These are phyloP conservation scores for Zingel zingel DNA, from an alignment of 2,113 vertebrate species.

Conservation along the genomic window DNA sequence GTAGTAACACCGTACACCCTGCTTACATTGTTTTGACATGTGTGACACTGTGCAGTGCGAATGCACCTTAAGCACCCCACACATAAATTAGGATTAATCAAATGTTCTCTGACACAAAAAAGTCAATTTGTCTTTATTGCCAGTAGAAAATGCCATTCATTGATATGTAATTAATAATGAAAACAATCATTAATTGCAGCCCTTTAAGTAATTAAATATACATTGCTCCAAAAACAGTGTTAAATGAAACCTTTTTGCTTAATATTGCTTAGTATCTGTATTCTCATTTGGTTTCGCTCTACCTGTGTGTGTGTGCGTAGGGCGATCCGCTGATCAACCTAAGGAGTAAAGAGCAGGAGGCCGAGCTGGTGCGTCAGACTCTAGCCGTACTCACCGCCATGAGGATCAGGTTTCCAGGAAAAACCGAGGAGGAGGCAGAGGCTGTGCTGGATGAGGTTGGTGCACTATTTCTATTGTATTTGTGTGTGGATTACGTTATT, in stretches of 20 bases:
- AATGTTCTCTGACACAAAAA: neutral
- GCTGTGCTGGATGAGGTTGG: slow-evolving; percentile 94
- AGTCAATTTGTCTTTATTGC: neutral
- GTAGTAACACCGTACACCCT: neutral
- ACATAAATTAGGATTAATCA: neutral
- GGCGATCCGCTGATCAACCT: slow-evolving; percentile 88
- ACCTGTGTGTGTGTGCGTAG: slow-evolving; percentile 73
- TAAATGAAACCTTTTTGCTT: neutral
- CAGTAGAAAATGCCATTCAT: neutral
- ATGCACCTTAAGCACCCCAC: neutral
- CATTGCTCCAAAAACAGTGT: neutral
- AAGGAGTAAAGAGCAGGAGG: slow-evolving; percentile 94
- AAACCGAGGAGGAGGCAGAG: slow-evolving; percentile 94
- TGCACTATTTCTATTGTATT: slow-evolving; percentile 32
- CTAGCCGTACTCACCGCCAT: slow-evolving; percentile 91
- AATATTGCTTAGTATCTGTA: neutral
- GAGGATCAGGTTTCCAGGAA: slow-evolving; percentile 95
- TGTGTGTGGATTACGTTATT: neutral
- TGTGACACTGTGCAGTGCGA: neutral
- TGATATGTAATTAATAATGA: neutral
- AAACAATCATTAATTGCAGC: neutral
- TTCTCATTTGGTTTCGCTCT: neutral
- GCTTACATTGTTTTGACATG: neutral
- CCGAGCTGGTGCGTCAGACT: slow-evolving; percentile 90
- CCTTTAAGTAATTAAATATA: neutral